Conservation (phyloP, 2,888 invertebrate species). For the Lasioglossum oenotherae region DNA sequence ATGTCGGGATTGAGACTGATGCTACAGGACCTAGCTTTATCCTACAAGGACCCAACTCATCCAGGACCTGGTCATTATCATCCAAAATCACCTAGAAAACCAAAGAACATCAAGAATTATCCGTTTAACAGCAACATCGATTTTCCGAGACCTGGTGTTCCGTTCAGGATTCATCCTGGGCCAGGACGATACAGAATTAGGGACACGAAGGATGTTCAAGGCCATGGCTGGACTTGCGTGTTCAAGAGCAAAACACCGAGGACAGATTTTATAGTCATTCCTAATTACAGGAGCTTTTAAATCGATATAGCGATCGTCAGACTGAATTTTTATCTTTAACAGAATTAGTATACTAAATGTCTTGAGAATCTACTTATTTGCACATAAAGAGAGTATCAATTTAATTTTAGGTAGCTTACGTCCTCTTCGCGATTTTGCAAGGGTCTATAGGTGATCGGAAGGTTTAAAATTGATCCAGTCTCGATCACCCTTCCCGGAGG, state of each 20-base stretch:
- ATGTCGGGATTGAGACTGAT: constrained; percentile 85
- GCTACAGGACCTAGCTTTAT: constrained; percentile 85
- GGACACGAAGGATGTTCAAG: constrained; percentile 52
- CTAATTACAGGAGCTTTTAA: constrained; percentile 51
- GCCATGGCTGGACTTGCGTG: constrained; percentile 68
- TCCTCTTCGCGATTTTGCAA: not conserved
- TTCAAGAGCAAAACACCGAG: constrained; percentile 70
- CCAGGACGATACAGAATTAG: constrained; percentile 68
- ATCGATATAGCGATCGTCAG: too few species aligned
- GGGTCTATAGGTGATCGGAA: constrained; percentile 57
- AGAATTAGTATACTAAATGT: not conserved
- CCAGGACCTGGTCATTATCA: constrained; percentile 86
- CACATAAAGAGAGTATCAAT: not conserved
- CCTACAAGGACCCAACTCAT: constrained; percentile 84
- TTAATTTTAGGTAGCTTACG: constrained; percentile 12
- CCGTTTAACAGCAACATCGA: constrained; percentile 60
- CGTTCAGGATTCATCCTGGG: constrained; percentile 58
- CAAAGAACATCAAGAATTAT: constrained; percentile 43
- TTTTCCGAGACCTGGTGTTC: constrained; percentile 33
- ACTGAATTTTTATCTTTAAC: too few species aligned
- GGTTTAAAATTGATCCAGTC: constrained; percentile 52
- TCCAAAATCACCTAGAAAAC: constrained; percentile 41
- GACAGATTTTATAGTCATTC: constrained; percentile 23
- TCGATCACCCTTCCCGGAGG: constrained; percentile 57
- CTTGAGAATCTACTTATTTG: not conserved